phyloP scores from a whole-genome alignment of 2,113 vertebrate species.

The Poeciliopsis prolifica region DNA sequence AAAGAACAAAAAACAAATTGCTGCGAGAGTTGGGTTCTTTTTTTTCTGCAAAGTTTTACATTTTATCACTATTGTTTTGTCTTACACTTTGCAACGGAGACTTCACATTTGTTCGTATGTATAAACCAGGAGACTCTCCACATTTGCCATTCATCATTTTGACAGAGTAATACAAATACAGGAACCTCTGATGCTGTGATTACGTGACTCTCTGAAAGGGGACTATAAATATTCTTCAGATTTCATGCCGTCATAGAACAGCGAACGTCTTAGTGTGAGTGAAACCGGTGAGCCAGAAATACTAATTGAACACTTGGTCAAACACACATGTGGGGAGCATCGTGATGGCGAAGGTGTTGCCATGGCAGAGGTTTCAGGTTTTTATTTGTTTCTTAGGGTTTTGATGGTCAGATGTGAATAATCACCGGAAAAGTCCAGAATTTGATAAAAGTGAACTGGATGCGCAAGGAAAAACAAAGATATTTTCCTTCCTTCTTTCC shows the following conservation, averaged over 20 bases:
- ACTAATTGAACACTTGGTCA: conserved; percentile 6
- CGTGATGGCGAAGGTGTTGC: conserved; percentile 59
- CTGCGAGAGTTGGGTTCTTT: neutral
- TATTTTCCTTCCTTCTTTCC: too few relatives aligned
- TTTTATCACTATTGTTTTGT: neutral
- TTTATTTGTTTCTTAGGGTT: conserved; percentile 21
- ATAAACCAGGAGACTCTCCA: neutral
- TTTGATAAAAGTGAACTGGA: neutral
- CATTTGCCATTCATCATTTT: conserved; percentile 11
- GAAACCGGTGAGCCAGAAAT: conserved; percentile 19
- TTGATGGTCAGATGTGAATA: conserved; percentile 66
- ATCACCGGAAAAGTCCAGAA: conserved; percentile 32
- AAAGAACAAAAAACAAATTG: neutral
- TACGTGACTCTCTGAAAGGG: neutral
- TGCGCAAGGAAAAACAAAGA: too few relatives aligned
- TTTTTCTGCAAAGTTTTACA: neutral
- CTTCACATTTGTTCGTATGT: neutral
- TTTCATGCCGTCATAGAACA: conserved; percentile 13
- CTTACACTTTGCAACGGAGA: neutral
- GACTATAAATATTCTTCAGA: neutral
- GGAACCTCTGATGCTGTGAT: neutral
- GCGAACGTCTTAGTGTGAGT: neutral
- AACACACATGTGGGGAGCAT: conserved; percentile 45
- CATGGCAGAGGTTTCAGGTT: conserved; percentile 33
- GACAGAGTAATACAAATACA: neutral